These are phyloP conservation scores for Cataglyphis livida DNA, from an alignment of 2,888 invertebrate genomes.

Conservation along the genomic window DNA sequence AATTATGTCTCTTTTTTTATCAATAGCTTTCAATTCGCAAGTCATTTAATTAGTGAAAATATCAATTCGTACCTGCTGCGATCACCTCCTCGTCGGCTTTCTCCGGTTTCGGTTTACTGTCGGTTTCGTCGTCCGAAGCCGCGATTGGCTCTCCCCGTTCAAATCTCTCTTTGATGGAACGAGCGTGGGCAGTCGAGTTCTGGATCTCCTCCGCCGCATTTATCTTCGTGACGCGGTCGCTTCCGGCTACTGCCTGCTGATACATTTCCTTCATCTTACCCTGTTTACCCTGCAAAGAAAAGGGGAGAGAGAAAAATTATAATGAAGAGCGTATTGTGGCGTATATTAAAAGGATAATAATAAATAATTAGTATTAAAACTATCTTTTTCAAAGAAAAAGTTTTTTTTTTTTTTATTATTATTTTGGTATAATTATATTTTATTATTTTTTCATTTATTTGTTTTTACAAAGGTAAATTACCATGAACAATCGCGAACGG, in stretches of 20 bases:
- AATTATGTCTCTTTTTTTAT: neutral
- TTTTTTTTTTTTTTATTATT: neutral
- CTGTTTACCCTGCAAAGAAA: constrained; percentile 91
- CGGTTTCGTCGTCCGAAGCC: constrained; percentile 88
- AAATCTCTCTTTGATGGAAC: constrained; percentile 92
- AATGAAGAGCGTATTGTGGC: neutral
- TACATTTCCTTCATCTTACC: constrained; percentile 97
- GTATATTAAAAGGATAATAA: neutral
- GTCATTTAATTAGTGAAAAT: constrained; percentile 24
- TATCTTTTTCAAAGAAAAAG: neutral
- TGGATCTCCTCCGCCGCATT: constrained; percentile 84
- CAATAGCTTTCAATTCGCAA: constrained; percentile 11
- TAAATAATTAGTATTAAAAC: neutral
- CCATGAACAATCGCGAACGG: constrained; percentile 93
- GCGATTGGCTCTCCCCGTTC: constrained; percentile 91
- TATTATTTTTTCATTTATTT: neutral
- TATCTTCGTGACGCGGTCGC: constrained; percentile 87
- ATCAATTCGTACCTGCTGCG: constrained; percentile 89
- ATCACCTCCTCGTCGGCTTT: constrained; percentile 92
- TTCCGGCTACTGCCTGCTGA: constrained; percentile 95
- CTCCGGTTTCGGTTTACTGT: constrained; percentile 86
- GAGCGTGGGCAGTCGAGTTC: constrained; percentile 86
- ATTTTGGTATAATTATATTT: neutral
- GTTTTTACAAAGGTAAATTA: constrained; percentile 77
- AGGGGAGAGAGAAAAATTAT: neutral